Percentiles rank a stretch among this genome's conserved stretches.
Conservation (phyloP, 2,797 vertebrate species). For the Crypturellus tataupa region DNA sequence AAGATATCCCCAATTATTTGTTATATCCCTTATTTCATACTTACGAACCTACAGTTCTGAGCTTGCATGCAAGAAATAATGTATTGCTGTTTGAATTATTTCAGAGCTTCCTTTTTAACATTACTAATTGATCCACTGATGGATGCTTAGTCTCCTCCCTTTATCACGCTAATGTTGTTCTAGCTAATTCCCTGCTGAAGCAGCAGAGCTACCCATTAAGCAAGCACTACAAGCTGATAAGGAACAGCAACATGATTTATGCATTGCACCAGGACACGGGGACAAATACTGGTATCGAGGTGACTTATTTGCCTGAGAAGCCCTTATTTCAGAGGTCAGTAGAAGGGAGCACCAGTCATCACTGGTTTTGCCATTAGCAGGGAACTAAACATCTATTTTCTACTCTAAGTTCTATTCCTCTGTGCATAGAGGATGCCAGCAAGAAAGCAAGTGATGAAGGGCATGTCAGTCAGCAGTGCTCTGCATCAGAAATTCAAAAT, state of each 20-base stretch:
- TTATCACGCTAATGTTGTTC: constrained; percentile 52
- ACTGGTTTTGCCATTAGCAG: background rate
- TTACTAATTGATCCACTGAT: constrained; percentile 55
- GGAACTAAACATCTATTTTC: background rate
- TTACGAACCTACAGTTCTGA: background rate
- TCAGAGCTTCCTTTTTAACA: constrained; percentile 39
- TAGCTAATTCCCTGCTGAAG: constrained; percentile 68
- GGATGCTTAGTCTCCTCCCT: constrained; percentile 41
- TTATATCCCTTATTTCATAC: background rate
- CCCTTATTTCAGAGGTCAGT: background rate
- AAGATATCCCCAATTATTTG: constrained; percentile 8
- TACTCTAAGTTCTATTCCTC: background rate
- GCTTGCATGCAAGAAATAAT: background rate
- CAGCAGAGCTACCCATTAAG: constrained; percentile 63
- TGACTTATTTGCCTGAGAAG: constrained; percentile 49
- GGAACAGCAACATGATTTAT: constrained; percentile 47
- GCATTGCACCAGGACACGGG: constrained; percentile 35
- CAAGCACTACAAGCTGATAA: background rate
- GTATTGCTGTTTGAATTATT: background rate
- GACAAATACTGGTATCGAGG: constrained; percentile 60
- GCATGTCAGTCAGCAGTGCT: background rate
- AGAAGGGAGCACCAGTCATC: background rate
- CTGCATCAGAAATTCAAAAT: background rate
- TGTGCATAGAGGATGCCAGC: background rate
- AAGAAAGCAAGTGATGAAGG: background rate